These are phyloP conservation scores for Parnassius mnemosyne DNA, from an alignment of 2,888 invertebrate species.

Conservation along the genomic window DNA sequence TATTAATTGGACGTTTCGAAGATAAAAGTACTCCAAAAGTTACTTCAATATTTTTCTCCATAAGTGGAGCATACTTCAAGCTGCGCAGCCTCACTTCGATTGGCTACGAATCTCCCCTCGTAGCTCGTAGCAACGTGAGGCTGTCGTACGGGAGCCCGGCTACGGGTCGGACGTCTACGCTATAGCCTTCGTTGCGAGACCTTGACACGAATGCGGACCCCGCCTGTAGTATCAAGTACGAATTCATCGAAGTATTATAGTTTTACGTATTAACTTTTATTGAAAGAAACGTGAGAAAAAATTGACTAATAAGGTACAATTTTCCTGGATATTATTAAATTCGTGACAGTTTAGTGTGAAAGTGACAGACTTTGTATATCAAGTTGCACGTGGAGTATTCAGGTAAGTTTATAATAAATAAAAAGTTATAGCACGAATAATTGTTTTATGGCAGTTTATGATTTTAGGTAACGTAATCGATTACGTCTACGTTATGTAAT, in stretches of 20 bases:
- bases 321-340: conserved; percentile 1
- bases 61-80: conserved; percentile 58
- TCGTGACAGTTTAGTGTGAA: conserved; percentile 30
- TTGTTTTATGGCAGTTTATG: not conserved
- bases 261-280: conserved; percentile 26
- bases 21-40: conserved; percentile 12
- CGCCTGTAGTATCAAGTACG: conserved; percentile 45
- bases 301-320: not conserved
- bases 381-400: conserved; percentile 24
- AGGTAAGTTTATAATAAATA: conserved; percentile 17
- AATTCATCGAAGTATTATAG: conserved; percentile 31
- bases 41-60: conserved; percentile 17
- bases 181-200: conserved; percentile 53
- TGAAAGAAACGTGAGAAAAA: conserved; percentile 3
- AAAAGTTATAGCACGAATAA: not conserved
- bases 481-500: not conserved
- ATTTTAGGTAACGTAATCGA: not conserved
- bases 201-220: conserved; percentile 70
- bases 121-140: conserved; percentile 78
- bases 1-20: conserved; percentile 16
- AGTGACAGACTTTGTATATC: conserved; percentile 27
- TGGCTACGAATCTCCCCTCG: conserved; percentile 75
- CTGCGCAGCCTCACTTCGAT: conserved; percentile 76
- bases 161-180: conserved; percentile 73
- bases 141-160: conserved; percentile 73